phyloP scores from a whole-genome alignment of 2,888 invertebrate genomes.

The Sphinx pinastri region DNA sequence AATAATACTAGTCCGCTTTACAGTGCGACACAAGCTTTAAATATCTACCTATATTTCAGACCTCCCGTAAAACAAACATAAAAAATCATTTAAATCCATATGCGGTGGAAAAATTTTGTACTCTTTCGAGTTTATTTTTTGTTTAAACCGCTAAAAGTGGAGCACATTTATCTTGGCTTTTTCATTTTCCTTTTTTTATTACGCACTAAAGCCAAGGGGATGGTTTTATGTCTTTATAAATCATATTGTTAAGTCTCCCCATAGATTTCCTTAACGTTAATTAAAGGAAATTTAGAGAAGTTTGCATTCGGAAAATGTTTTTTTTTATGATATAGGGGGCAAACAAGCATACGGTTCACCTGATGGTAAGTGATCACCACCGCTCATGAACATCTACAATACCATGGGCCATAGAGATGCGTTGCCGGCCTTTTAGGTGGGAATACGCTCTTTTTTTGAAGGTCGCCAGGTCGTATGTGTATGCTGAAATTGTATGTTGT shows the following conservation, averaged over 20 bases:
- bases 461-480: no score
- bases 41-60: not conserved
- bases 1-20: no score
- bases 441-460: no score
- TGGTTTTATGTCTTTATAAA: constrained; percentile 47
- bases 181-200: constrained; percentile 52
- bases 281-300: constrained; percentile 19
- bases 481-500: not conserved
- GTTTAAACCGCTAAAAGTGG: constrained; percentile 46
- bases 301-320: not conserved
- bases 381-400: no score
- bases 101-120: constrained; percentile 29
- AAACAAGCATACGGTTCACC: no score
- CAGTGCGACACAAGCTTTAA: not conserved
- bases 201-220: constrained; percentile 38
- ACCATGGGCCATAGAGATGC: no score
- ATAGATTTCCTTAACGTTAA: constrained; percentile 33
- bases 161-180: constrained; percentile 51
- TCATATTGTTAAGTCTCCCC: constrained; percentile 40
- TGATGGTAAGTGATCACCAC: no score
- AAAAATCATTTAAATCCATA: not conserved
- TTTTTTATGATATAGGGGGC: no score
- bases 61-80: not conserved
- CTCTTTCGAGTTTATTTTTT: constrained; percentile 34
- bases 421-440: no score